Base-by-base conservation (phyloP, 2,888 invertebrate species). In the Drosophila eohydei region DNA sequence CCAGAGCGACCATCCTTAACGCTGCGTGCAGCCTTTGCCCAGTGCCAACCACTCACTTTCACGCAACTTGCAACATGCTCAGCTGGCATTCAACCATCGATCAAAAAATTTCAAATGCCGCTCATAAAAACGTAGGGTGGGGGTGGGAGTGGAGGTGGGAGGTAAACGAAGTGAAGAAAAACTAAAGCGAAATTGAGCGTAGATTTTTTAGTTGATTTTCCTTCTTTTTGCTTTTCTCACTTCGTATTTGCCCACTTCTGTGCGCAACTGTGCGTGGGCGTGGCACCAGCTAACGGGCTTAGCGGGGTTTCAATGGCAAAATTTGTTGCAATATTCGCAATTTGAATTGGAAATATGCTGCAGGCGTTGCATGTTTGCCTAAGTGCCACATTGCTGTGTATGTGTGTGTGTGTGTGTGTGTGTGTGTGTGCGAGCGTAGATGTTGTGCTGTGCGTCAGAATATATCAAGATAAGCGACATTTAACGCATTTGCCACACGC, bases 241-340 rank as follows among this genome's bases (percentile, higher is more conserved):
- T 57, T 48, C 50, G 8, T 12, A 44, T 58, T 28, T 38, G 38
- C 57, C 2, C 40, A 16, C 32, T 26, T n/a, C 60, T 21, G 21
- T 21, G 12, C 43, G 26, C 30, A 32, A 6, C 30, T 12, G 32
- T 14, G 46, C 14, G 26, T 28, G 28, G 44, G 50, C 40, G 59
- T 41, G 59, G 66, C 54, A 9, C 9, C 9, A 34, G 36, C 40
- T 41, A 46, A 44, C 40, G 40, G 32, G 48, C 30, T 57, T 41
- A 38, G 36, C 28, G 41, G 40, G 43, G 44, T 43, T 61, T 52
- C 60, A 50, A 16, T 72, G 63, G 67, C 30, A 61, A 80, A 82
- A 82, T 82, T 83, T 83, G 81, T 83, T 83, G 81, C 83, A 81
- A 80, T 80, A 83, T 80, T 80, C 83, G 77, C 80, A 82, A 81